phyloP scores from a whole-genome alignment of 2,888 invertebrate genomes.

The Tipula lateralis region DNA sequence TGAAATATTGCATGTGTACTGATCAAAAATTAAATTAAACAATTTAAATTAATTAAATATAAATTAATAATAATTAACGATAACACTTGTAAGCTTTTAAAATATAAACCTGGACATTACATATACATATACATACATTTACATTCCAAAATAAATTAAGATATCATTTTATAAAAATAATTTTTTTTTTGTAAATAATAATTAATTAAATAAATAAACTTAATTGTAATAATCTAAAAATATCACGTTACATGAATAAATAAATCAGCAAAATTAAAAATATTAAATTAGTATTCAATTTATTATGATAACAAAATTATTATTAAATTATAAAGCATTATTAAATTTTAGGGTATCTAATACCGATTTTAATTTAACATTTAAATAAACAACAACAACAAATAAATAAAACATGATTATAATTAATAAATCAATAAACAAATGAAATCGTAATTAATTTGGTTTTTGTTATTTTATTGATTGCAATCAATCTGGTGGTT shows the following conservation, averaged over 20 bases:
- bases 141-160: constrained; percentile 16
- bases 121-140: neutral
- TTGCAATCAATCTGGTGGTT: neutral
- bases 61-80: neutral
- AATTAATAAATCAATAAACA: constrained; percentile 9
- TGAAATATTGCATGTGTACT: neutral
- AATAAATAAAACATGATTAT: neutral
- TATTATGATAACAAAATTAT: neutral
- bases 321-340: constrained; percentile 24
- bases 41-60: neutral
- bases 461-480: neutral
- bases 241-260: neutral
- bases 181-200: neutral
- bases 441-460: neutral
- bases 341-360: constrained; percentile 27
- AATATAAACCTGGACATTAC: neutral
- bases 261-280: neutral
- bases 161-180: neutral
- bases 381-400: neutral
- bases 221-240: neutral
- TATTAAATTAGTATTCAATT: neutral
- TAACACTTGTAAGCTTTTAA: neutral
- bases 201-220: neutral
- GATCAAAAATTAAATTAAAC: neutral
- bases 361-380: constrained; percentile 26